phyloP scores from a whole-genome alignment of 1,140 invertebrate genomes.

The Globodera ellingtonae region DNA sequence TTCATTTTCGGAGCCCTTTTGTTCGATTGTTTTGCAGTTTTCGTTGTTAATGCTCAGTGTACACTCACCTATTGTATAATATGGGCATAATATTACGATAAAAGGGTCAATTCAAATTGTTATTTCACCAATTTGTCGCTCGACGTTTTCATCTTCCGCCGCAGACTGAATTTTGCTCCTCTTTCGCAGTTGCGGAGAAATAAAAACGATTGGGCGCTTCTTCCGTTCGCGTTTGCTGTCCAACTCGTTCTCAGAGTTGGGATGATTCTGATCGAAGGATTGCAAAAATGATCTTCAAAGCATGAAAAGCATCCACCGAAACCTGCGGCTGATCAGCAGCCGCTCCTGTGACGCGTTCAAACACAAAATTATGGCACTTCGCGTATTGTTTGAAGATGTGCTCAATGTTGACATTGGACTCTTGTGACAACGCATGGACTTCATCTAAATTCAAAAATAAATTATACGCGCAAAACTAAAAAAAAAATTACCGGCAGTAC shows the following conservation, averaged over 20 bases:
- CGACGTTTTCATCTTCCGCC: neutral
- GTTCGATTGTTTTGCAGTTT: too few species aligned
- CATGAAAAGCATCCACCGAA: too few species aligned
- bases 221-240: neutral
- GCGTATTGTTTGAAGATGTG: slow-evolving; percentile 25
- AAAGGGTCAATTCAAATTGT: too few species aligned
- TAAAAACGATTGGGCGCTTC: neutral
- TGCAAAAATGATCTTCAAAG: neutral
- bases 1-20: too few species aligned
- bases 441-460: slow-evolving; percentile 21
- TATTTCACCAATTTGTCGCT: neutral
- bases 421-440: slow-evolving; percentile 23
- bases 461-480: too few species aligned
- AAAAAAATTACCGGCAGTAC: too few species aligned
- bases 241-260: neutral
- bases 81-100: too few species aligned
- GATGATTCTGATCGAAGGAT: neutral
- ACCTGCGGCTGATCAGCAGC: neutral
- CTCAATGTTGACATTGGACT: slow-evolving; percentile 22
- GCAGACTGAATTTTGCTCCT: neutral
- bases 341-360: neutral
- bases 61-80: too few species aligned
- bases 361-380: neutral
- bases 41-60: too few species aligned
- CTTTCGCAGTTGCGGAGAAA: neutral